Base-by-base conservation (phyloP, 1,140 invertebrate species). In the Zelostemma sp. region DNA sequence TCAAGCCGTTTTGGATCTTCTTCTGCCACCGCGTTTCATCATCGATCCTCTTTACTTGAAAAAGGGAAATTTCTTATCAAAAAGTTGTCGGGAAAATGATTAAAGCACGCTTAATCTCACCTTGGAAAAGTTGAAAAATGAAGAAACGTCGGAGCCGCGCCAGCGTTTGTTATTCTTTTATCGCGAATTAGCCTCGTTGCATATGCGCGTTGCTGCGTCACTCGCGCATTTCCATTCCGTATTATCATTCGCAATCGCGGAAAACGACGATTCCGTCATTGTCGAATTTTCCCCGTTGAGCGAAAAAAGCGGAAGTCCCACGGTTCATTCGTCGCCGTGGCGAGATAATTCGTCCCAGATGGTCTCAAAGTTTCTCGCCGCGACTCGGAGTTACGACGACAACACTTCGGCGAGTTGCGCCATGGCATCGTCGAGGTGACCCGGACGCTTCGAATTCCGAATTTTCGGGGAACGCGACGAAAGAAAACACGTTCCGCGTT, bases 151-250 rank as follows among this genome's bases (percentile, higher is more conserved):
- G n/a, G n/a, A n/a, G n/a, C n/a, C n/a, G n/a, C n/a, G n/a, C n/a
- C n/a, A 18, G 18, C 45, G 21, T 47, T 25, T 25, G 21, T 25
- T 25, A 25, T 25, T 25, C 21, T 31, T 18, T 72, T 68, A 74
- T 73, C 69, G 18, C 25, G 8, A 72, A 76, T 80, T 78, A 74
- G 60, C 71, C 73, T 68, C 56, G 70, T 74, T 76, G 41, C 58
- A 74, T 62, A 16, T 18, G 67, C 12, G 46, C 35, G 33, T 45
- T 51, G 64, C 69, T 66, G 67, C 16, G 45, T 47, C 45, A 43
- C 15, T 16, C 41, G 15, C 15, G 41, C 14, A 31, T 51, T 43
- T 43, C 11, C 15, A 43, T 16, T 2, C 41, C 12, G 6, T 8
- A 12, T 47, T 47, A 4, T 11, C 1, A 21, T n/a, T 21, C 11